A percentile compares a stretch with the other conserved stretches of the same genome.
phyloP scores from a whole-genome alignment of 2,888 invertebrate species.

The Leptopilina myrica region DNA sequence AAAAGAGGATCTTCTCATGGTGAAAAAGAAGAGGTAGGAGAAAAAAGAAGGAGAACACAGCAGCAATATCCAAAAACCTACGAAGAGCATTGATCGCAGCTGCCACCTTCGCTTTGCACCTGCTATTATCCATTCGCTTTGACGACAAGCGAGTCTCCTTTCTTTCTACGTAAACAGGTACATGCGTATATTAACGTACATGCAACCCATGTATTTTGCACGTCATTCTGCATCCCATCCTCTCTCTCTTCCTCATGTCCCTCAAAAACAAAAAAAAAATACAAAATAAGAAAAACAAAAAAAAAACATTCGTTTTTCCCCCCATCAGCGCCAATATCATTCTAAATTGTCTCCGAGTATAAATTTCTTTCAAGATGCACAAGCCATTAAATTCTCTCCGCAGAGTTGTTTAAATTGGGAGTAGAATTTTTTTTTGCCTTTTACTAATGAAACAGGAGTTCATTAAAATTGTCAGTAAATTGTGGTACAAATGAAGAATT shows the following conservation, averaged over 20 bases:
- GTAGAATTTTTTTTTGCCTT: too few species aligned
- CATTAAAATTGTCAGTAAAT: too few species aligned
- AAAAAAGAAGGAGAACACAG: conserved; percentile 54
- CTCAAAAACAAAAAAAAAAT: too few species aligned
- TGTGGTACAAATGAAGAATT: too few species aligned
- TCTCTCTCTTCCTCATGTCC: too few species aligned
- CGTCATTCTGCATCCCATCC: conserved; percentile 14
- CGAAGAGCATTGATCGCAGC: conserved; percentile 73
- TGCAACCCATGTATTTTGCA: conserved; percentile 48
- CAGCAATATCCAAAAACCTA: conserved; percentile 69
- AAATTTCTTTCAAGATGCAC: background rate
- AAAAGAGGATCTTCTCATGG: conserved; percentile 34
- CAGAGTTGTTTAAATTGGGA: conserved; percentile 4
- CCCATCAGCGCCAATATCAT: background rate
- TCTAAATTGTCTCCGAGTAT: background rate
- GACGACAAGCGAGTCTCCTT: conserved; percentile 64
- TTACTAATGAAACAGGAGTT: too few species aligned
- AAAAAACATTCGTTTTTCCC: too few species aligned
- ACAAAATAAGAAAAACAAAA: too few species aligned
- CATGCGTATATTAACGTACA: conserved; percentile 52
- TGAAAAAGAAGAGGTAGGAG: conserved; percentile 44
- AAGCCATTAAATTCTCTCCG: background rate
- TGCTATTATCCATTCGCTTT: conserved; percentile 72
- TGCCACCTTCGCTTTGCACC: conserved; percentile 73
- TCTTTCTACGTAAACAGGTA: conserved; percentile 61